These are phyloP conservation scores for Oxygymnocypris stewartii DNA, from an alignment of 2,113 vertebrate species.

Conservation along the genomic window DNA sequence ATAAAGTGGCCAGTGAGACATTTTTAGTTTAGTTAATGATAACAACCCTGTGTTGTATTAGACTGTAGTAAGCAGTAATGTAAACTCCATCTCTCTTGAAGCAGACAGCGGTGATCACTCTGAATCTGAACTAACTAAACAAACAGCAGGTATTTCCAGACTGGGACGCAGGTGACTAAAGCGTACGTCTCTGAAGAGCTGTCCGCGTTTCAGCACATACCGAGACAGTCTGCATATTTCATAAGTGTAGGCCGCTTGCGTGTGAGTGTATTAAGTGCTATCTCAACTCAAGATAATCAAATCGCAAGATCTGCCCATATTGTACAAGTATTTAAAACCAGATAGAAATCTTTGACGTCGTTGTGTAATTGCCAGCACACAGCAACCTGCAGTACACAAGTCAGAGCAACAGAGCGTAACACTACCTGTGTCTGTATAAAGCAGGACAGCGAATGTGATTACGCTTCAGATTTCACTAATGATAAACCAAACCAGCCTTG, in stretches of 20 bases:
- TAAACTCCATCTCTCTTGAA: background rate
- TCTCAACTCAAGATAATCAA: constrained; percentile 42
- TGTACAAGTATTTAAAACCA: constrained; percentile 31
- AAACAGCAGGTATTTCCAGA: constrained; percentile 39
- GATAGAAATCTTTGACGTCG: constrained; percentile 7
- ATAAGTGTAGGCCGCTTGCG: constrained; percentile 11
- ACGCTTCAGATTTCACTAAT: background rate
- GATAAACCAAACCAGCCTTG: background rate
- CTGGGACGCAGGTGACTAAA: constrained; percentile 33
- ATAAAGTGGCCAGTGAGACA: no score
- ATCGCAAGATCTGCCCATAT: constrained; percentile 23
- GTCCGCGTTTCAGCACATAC: background rate
- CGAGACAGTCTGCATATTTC: constrained; percentile 29
- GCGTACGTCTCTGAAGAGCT: constrained; percentile 39
- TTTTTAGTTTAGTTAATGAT: no score
- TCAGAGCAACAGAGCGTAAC: background rate
- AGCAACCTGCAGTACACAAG: background rate
- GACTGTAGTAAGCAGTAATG: no score
- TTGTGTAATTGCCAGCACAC: background rate
- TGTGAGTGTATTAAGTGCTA: constrained; percentile 44
- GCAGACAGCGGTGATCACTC: constrained; percentile 1
- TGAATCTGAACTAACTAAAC: constrained; percentile 17
- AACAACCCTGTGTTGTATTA: no score
- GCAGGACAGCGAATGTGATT: background rate
- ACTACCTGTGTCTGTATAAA: background rate